These are phyloP conservation scores for Chymomyza caudatula DNA, from an alignment of 2,888 invertebrate species.

Conservation along the genomic window DNA sequence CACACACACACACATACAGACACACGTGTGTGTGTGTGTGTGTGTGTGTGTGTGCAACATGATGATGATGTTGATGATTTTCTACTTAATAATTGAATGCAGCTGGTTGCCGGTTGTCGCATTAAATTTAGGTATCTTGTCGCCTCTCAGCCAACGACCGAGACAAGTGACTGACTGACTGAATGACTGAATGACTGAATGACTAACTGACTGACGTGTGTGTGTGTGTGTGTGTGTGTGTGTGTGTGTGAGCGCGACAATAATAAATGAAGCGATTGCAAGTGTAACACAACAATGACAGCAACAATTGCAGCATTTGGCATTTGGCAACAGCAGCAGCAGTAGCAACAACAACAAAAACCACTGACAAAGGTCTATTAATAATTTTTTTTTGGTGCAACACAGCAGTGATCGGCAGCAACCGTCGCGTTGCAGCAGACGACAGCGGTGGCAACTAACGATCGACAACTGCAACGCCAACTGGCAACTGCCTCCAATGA, in stretches of 20 bases:
- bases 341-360: slow-evolving; percentile 19
- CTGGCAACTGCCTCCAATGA: not conserved
- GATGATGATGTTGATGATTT: slow-evolving; percentile 47
- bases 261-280: slow-evolving; percentile 73
- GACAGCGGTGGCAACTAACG: slow-evolving; percentile 59
- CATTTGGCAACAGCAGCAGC: slow-evolving; percentile 66
- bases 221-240: slow-evolving; percentile 9
- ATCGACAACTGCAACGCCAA: slow-evolving; percentile 58
- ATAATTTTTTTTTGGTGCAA: slow-evolving; percentile 52
- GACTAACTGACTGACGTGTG: slow-evolving; percentile 15
- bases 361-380: slow-evolving; percentile 60
- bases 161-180: slow-evolving; percentile 61
- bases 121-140: slow-evolving; percentile 72
- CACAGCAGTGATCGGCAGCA: slow-evolving; percentile 30
- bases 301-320: slow-evolving; percentile 71
- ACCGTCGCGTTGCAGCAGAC: slow-evolving; percentile 17
- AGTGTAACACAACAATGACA: slow-evolving; percentile 73
- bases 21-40: not conserved
- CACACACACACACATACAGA: not conserved
- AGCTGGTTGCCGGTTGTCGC: slow-evolving; percentile 74
- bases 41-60: slow-evolving; percentile 25
- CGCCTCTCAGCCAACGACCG: slow-evolving; percentile 62
- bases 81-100: slow-evolving; percentile 75
- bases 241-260: slow-evolving; percentile 51
- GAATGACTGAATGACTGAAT: slow-evolving; percentile 16